Evolutionary conservation across 2,888 invertebrate genomes (phyloP).

Genomic region (Limnephilus marmoratus): DNA sequence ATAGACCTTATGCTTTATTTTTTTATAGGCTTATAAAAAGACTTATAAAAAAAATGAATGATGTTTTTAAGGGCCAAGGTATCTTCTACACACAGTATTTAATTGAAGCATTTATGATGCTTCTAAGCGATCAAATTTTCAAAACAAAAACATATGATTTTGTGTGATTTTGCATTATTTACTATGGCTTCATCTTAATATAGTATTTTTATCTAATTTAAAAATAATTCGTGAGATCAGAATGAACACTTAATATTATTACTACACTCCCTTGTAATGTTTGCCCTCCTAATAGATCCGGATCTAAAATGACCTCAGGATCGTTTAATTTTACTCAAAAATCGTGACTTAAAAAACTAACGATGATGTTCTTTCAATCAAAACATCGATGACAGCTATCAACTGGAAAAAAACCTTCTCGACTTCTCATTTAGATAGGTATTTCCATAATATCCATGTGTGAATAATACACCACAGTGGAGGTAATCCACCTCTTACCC

Average conservation of each 20-base stretch:
- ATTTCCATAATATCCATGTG: not conserved
- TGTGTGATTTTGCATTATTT: too few species aligned
- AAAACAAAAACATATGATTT: too few species aligned
- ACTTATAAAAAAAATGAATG: too few species aligned
- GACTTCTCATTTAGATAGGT: not conserved
- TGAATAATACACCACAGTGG: too few species aligned
- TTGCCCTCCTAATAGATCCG: not conserved
- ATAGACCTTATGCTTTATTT: too few species aligned
- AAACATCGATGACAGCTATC: not conserved
- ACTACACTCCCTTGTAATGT: not conserved
- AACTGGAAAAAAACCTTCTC: not conserved
- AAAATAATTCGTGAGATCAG: not conserved
- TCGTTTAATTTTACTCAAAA: not conserved
- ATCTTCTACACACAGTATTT: too few species aligned
- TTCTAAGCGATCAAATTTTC: too few species aligned
- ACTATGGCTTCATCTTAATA: too few species aligned
- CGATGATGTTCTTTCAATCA: not conserved
- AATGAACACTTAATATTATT: not conserved
- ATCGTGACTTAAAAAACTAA: not conserved
- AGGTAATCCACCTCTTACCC: too few species aligned
- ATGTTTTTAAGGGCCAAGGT: too few species aligned
- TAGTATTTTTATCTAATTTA: not conserved
- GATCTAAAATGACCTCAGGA: conserved; percentile 2
- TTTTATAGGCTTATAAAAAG: too few species aligned
- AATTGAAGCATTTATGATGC: too few species aligned